Evolutionary conservation across 2,113 vertebrate genomes (phyloP), one percentile per base, ranked within the genome.

Genomic region (Carettochelys insculpta): DNA sequence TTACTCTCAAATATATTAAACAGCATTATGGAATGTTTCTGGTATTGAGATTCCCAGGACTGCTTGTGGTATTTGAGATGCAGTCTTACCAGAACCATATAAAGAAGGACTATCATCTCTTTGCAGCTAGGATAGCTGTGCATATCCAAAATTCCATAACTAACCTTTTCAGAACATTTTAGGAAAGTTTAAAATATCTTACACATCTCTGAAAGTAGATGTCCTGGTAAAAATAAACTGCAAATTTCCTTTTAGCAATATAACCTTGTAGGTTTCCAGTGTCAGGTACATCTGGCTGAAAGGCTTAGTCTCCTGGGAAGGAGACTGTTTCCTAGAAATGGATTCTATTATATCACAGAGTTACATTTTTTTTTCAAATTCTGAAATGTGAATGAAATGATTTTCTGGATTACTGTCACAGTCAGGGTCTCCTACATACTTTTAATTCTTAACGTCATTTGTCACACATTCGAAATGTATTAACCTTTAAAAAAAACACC

Each of bases 401-500:
- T 20, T 92, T 88, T 79, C n/a, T 80, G 50, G 19, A 14, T 34
- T n/a, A 27, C 8, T 75, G 38, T 47, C 48, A 56, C 0, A 0
- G 75, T 52, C 80, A 83, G 90, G 19, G 85, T 86, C 53, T 80
- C 71, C 68, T 45, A 56, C 3, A 92, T 86, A 13, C 3, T 13
- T 17, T 94, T 94, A 48, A 25, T 52, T 56, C 43, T 75, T 52
- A 94, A 94, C 8, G 82, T 86, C n/a, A 89, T 89, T 80, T 76
- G 90, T 95, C 75, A 24, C 78, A 52, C 29, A 38, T 88, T 92
- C 68, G 83, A 87, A 95, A 94, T 43, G 16, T 45, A 86, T 95
- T 90, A 83, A 87, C 41, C 24, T 84, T 89, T 85, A 82, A 94
- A 95, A 93, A 90, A 27, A 53, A 87, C 17, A 95, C 80, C 80